These are phyloP conservation scores for Diacarnus erythraeanus DNA, from an alignment of 37 sponge, comb jelly and placozoan species.

Conservation along the genomic window DNA sequence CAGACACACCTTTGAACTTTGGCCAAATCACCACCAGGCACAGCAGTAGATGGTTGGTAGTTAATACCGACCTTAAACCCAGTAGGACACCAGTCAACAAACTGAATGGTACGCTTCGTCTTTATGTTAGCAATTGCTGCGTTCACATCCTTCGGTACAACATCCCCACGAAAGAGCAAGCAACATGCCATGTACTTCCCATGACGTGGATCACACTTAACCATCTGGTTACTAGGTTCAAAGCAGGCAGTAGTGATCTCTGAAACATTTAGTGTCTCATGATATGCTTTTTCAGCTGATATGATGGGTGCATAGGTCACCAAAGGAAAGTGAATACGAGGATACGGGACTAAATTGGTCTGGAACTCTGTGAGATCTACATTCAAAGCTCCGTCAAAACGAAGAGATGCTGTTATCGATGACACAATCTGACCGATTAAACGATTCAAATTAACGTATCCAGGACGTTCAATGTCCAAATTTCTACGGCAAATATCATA, in stretches of 20 bases:
- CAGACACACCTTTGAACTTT: constrained; percentile 92
- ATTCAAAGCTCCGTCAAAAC: constrained; percentile 97
- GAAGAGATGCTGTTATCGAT: constrained; percentile 93
- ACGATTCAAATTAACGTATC: constrained; percentile 93
- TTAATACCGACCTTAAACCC: constrained; percentile 99
- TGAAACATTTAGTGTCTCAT: constrained; percentile 81
- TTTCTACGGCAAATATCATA: constrained; percentile 95
- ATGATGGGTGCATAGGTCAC: constrained; percentile 97
- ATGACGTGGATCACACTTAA: constrained; percentile 96
- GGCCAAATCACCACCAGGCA: constrained; percentile 95
- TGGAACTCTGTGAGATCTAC: constrained; percentile 98
- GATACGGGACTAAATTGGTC: constrained; percentile 98
- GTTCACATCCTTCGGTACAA: constrained; percentile 95
- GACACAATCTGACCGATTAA: constrained; percentile 94
- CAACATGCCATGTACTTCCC: constrained; percentile 99
- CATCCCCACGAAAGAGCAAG: constrained; percentile 93
- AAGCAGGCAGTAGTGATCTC: constrained; percentile 93
- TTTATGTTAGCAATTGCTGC: constrained; percentile 95
- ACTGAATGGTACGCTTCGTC: constrained; percentile 94
- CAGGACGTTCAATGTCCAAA: constrained; percentile 92
- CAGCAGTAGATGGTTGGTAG: constrained; percentile 89
- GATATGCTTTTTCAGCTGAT: constrained; percentile 96
- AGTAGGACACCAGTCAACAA: constrained; percentile 98
- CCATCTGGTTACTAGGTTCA: constrained; percentile 98
- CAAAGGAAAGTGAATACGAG: constrained; percentile 97